Evolutionary conservation across 2,888 invertebrate genomes (phyloP).

Genomic region (Amaurobius ferox): DNA sequence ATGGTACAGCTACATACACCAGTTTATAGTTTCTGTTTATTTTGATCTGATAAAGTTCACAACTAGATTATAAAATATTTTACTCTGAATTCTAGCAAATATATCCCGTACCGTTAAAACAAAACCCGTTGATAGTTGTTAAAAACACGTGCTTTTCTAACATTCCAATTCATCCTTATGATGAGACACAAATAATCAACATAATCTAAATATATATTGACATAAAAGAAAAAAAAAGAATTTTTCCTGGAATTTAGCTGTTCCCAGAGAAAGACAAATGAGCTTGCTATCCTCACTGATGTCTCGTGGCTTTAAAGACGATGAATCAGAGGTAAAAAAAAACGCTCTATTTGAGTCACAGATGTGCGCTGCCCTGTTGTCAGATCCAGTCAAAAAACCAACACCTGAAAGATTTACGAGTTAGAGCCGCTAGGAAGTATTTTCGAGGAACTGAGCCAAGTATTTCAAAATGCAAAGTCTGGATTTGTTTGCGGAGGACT

Average conservation of each 20-base stretch:
- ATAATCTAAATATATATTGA: no score
- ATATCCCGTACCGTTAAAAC: no score
- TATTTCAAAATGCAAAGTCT: not conserved
- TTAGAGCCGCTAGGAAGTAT: not conserved
- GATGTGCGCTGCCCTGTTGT: conserved; percentile 2
- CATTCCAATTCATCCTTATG: no score
- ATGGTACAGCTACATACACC: no score
- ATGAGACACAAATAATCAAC: no score
- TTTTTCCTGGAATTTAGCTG: not conserved
- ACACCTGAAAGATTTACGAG: conserved; percentile 14
- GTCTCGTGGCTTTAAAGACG: not conserved
- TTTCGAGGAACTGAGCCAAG: not conserved
- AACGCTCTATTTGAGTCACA: conserved; percentile 4
- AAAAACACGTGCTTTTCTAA: no score
- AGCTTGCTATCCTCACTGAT: not conserved
- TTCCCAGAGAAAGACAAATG: not conserved
- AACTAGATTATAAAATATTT: no score
- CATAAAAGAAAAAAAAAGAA: not conserved
- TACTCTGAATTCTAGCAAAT: no score
- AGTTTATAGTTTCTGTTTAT: no score
- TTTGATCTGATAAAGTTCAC: no score
- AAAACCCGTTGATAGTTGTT: no score
- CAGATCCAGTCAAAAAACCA: not conserved
- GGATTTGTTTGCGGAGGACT: not conserved
- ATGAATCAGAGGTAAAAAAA: not conserved